phyloP scores from a whole-genome alignment of 2,797 vertebrate species.

The Cheirogaleus major region DNA sequence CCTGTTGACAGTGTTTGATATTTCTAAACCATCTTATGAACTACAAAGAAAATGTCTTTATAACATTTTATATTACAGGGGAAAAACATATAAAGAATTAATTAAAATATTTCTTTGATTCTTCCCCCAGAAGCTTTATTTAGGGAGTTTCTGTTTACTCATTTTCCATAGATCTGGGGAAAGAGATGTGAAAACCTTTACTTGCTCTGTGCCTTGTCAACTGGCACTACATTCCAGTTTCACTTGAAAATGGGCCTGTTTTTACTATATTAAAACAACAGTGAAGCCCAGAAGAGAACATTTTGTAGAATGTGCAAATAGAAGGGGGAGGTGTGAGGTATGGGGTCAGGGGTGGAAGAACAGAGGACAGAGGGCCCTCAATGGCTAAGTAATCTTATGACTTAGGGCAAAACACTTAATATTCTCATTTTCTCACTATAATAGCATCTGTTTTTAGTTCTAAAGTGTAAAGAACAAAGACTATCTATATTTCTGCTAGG shows the following conservation, averaged over 20 bases:
- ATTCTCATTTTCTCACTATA: not conserved
- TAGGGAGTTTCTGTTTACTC: conserved; percentile 34
- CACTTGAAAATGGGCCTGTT: not conserved
- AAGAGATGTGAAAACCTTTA: not conserved
- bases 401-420: not conserved
- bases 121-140: conserved; percentile 57
- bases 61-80: conserved; percentile 28
- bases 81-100: conserved; percentile 65
- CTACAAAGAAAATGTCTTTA: conserved; percentile 61
- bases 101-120: conserved; percentile 26
- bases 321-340: not conserved
- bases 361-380: not conserved
- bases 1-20: conserved; percentile 39
- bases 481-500: not conserved
- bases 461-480: not conserved
- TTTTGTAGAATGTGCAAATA: not conserved
- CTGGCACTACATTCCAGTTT: not conserved
- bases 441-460: not conserved
- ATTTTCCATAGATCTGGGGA: not conserved
- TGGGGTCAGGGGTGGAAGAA: not conserved
- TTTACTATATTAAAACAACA: not conserved
- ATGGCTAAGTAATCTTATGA: not conserved
- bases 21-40: conserved; percentile 66
- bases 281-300: not conserved
- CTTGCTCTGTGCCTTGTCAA: conserved; percentile 12